These are phyloP conservation scores for Pemphredon lugubris DNA, from an alignment of 2,888 invertebrate species.

Conservation along the genomic window DNA sequence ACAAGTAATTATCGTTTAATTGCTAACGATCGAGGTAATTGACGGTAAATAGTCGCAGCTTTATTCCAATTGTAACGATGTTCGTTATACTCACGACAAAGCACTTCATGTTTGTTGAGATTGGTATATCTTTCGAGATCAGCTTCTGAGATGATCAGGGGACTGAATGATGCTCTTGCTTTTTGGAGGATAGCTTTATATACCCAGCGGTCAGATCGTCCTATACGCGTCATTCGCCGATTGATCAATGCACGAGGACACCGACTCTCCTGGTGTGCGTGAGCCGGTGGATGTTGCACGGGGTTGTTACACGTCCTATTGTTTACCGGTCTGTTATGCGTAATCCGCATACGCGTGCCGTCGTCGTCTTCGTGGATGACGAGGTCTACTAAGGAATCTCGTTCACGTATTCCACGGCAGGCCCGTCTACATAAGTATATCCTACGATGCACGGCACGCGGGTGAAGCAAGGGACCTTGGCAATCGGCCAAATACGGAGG, in stretches of 20 bases:
- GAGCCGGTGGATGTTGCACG: constrained; percentile 47
- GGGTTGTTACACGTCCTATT: constrained; percentile 61
- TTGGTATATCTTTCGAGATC: constrained; percentile 45
- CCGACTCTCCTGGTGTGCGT: constrained; percentile 26
- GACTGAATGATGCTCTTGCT: constrained; percentile 74
- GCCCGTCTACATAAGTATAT: constrained; percentile 43
- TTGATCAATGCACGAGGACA: constrained; percentile 72
- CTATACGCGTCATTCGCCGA: constrained; percentile 67
- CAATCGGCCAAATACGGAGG: constrained; percentile 73
- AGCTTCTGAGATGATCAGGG: constrained; percentile 58
- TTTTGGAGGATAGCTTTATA: constrained; percentile 73
- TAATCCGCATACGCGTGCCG: constrained; percentile 37
- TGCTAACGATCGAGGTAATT: no score
- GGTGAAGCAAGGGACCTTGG: constrained; percentile 75
- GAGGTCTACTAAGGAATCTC: constrained; percentile 56
- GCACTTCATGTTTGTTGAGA: constrained; percentile 72
- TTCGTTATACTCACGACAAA: constrained; percentile 71
- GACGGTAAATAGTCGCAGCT: no score
- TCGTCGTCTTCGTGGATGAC: constrained; percentile 17
- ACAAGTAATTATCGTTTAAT: no score
- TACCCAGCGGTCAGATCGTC: constrained; percentile 64
- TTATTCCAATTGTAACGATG: background rate
- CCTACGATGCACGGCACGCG: constrained; percentile 49
- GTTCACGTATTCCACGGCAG: constrained; percentile 59
- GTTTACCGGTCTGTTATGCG: constrained; percentile 55